Evolutionary conservation across 2,797 vertebrate species (phyloP).

Genomic region (Phoeniculus purpureus): DNA sequence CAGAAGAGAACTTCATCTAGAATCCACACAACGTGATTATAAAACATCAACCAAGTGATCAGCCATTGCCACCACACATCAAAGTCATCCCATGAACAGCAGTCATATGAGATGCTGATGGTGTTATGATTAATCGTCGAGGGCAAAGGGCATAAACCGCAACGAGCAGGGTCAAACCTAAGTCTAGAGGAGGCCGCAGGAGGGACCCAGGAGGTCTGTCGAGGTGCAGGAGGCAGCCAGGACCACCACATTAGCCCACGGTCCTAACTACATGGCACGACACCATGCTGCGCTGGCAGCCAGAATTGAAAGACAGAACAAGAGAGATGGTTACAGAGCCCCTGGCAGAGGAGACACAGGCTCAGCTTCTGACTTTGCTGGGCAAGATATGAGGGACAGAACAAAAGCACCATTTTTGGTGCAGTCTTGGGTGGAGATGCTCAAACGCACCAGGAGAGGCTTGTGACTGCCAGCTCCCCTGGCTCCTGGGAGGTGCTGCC

Average conservation of each 20-base stretch:
- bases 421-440: background rate
- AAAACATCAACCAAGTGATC: constrained; percentile 38
- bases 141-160: background rate
- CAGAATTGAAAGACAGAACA: constrained; percentile 12
- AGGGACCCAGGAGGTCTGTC: background rate
- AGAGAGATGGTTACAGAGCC: background rate
- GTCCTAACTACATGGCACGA: background rate
- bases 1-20: constrained; percentile 56
- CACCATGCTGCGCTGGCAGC: background rate
- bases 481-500: background rate
- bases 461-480: accelerated
- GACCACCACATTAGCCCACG: background rate
- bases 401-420: background rate
- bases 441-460: background rate
- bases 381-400: background rate
- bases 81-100: constrained; percentile 17
- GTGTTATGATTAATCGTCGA: background rate
- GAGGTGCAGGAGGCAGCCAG: background rate
- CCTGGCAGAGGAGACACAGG: background rate
- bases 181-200: background rate
- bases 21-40: constrained; percentile 7
- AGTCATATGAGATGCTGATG: background rate
- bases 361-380: background rate
- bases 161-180: background rate
- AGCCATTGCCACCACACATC: constrained; percentile 29